phyloP scores from a whole-genome alignment of 2,888 invertebrate species.

The Micoletzkya japonica region DNA sequence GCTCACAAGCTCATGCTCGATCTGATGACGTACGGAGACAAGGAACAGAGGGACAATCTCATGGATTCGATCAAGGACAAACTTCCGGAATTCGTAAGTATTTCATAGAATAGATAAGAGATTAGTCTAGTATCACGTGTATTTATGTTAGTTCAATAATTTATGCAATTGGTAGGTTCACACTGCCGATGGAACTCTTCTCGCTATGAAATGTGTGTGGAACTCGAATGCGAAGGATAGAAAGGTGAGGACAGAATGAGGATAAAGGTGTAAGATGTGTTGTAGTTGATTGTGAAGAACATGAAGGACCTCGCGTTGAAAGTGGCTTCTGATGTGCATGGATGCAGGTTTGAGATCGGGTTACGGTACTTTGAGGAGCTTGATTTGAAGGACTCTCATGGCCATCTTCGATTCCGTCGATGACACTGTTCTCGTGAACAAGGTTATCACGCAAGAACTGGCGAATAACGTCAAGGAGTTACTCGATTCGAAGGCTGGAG shows the following conservation, averaged over 20 bases:
- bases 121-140: background rate
- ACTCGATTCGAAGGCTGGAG: conserved; percentile 78
- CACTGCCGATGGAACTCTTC: conserved; percentile 76
- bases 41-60: conserved; percentile 73
- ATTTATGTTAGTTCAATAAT: background rate
- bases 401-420: conserved; percentile 86
- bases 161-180: conserved; percentile 10
- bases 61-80: conserved; percentile 76
- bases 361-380: no score
- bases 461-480: conserved; percentile 55
- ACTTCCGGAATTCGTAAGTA: conserved; percentile 68
- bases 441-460: conserved; percentile 70
- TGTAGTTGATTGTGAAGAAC: conserved; percentile 76
- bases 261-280: background rate
- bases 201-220: conserved; percentile 85
- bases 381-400: conserved; percentile 72
- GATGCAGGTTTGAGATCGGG: conserved; percentile 65
- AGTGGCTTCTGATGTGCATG: conserved; percentile 83
- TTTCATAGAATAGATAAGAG: background rate
- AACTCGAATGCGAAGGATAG: conserved; percentile 72
- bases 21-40: conserved; percentile 76
- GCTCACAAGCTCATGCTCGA: conserved; percentile 82
- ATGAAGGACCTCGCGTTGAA: conserved; percentile 82
- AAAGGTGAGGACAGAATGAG: conserved; percentile 35
- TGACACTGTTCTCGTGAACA: conserved; percentile 86